phyloP scores from a whole-genome alignment of 1,140 invertebrate species.

The Leptonema lineaticorne region DNA sequence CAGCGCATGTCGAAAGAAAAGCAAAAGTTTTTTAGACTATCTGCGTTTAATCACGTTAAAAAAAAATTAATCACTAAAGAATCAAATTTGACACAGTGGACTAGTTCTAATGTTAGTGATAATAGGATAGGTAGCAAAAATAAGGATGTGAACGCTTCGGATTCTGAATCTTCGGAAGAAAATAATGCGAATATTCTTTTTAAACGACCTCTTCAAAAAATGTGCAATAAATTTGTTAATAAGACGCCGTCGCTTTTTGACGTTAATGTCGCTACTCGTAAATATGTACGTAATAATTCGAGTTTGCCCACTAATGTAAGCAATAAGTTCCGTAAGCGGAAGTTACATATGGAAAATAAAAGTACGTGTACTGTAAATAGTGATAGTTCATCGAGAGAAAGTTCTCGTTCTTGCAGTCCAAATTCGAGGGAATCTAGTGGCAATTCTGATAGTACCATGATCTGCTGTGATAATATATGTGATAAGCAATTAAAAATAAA shows the following conservation, averaged over 20 bases:
- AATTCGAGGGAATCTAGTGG: not conserved
- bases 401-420: slow-evolving; percentile 22
- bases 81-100: slow-evolving; percentile 26
- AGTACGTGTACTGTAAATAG: slow-evolving; percentile 22
- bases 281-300: not conserved
- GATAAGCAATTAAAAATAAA: slow-evolving; percentile 46
- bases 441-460: slow-evolving; percentile 9
- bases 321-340: not conserved
- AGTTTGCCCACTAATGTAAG: not conserved
- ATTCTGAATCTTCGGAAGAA: slow-evolving; percentile 45
- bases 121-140: slow-evolving; percentile 39
- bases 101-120: slow-evolving; percentile 40
- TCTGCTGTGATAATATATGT: slow-evolving; percentile 37
- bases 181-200: not conserved
- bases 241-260: not conserved
- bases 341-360: not conserved
- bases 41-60: slow-evolving; percentile 65
- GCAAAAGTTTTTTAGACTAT: slow-evolving; percentile 80
- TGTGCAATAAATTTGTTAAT: slow-evolving; percentile 1
- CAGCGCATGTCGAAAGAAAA: slow-evolving; percentile 79
- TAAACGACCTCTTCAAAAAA: not conserved
- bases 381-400: slow-evolving; percentile 27
- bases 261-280: not conserved
- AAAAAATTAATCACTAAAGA: slow-evolving; percentile 44
- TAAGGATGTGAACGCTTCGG: slow-evolving; percentile 26